Percentiles rank a stretch among this genome's conserved stretches.
These are phyloP conservation scores for Eptatretus burgeri DNA, from an alignment of 2,113 vertebrate species.

Conservation along the genomic window DNA sequence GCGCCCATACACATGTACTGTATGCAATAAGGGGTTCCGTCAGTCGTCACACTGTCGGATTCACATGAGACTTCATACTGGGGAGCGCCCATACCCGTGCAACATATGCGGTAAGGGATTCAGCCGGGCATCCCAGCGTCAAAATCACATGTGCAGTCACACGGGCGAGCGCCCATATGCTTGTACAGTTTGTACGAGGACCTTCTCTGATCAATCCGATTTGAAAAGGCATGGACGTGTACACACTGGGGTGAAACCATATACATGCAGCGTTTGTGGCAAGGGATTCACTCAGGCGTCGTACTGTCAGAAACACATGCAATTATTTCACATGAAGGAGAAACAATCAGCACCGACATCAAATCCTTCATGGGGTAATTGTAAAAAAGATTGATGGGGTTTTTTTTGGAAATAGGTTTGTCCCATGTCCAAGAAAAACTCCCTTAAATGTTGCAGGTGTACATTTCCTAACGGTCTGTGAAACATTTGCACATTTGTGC, in stretches of 20 bases:
- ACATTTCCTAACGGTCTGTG: too few relatives aligned
- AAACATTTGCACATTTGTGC: too few relatives aligned
- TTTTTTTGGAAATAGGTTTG: too few relatives aligned
- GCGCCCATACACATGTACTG: constrained; percentile 10
- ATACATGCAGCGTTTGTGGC: not conserved
- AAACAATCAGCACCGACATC: too few relatives aligned
- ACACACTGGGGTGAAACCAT: not conserved
- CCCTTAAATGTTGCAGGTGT: too few relatives aligned
- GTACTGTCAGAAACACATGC: not conserved
- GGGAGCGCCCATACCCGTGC: not conserved
- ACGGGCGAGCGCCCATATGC: not conserved
- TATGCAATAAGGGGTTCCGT: not conserved
- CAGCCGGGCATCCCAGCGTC: not conserved
- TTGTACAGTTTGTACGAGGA: not conserved
- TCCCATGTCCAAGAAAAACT: too few relatives aligned
- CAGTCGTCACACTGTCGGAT: not conserved
- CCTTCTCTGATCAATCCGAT: not conserved
- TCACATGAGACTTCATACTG: not conserved
- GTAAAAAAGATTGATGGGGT: too few relatives aligned
- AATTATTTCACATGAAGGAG: too few relatives aligned
- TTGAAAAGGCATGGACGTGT: not conserved
- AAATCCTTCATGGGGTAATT: too few relatives aligned
- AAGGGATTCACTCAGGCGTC: not conserved
- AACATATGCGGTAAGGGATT: constrained; percentile 2
- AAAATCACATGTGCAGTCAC: not conserved